Percentiles rank a stretch among this genome's conserved stretches.
These are phyloP conservation scores for Oenanthe oenanthe DNA, from an alignment of 2,113 vertebrate species.

Conservation along the genomic window DNA sequence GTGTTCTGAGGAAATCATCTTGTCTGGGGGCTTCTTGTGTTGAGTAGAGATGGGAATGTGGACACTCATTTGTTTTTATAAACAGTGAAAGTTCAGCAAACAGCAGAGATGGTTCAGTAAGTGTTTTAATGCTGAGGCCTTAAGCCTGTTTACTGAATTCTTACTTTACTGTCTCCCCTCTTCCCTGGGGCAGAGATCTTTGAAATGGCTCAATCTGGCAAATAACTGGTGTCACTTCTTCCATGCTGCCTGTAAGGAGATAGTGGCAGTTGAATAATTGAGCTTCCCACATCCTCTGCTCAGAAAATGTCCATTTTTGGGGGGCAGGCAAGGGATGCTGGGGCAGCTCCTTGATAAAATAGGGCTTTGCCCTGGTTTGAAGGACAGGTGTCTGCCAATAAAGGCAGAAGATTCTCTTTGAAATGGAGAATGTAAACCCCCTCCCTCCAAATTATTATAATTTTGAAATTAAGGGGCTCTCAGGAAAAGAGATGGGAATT, in stretches of 20 bases:
- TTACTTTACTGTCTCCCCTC: neutral
- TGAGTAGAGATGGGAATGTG: neutral
- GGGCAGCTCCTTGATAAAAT: neutral
- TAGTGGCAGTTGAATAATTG: neutral
- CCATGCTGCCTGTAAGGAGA: neutral
- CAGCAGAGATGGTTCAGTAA: neutral
- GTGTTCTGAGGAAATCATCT: neutral
- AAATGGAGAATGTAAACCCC: too few species aligned
- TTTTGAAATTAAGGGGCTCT: too few species aligned
- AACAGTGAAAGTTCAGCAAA: conserved; percentile 17
- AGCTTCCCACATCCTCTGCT: neutral
- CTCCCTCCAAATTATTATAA: too few species aligned
- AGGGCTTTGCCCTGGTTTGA: neutral
- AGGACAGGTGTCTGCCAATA: too few species aligned
- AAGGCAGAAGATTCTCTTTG: too few species aligned
- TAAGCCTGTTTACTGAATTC: conserved; percentile 1
- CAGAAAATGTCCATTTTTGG: neutral
- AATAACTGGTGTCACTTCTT: neutral
- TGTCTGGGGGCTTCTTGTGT: neutral
- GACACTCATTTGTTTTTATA: conserved; percentile 36
- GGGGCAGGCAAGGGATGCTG: neutral
- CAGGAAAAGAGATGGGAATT: too few species aligned
- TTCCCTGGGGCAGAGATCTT: neutral
- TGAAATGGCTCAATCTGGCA: neutral
- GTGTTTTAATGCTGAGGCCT: conserved; percentile 1